Conservation (phyloP, 2,797 vertebrate genomes). For the Sardinella longiceps region DNA sequence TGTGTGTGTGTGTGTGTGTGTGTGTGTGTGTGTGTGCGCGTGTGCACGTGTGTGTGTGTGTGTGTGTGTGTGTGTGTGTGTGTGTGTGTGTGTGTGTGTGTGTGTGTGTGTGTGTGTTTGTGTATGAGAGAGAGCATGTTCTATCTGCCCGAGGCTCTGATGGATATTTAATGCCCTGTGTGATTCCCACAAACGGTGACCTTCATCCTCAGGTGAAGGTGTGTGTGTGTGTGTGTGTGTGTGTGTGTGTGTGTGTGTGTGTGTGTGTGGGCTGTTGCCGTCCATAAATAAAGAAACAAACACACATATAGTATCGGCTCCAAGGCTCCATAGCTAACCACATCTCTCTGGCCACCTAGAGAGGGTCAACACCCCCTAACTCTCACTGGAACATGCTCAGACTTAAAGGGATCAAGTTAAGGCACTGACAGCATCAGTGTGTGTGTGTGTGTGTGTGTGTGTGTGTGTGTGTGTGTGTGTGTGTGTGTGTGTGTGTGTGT, state of each 20-base stretch:
- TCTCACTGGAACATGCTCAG: background rate
- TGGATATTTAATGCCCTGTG: background rate
- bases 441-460: background rate
- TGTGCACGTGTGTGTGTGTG: background rate
- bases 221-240: too few relatives aligned
- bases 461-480: background rate
- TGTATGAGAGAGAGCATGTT: background rate
- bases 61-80: slow-evolving; percentile 4
- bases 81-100: slow-evolving; percentile 42
- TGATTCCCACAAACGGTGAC: slow-evolving; percentile 1
- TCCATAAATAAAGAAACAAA: background rate
- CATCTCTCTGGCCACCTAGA: background rate
- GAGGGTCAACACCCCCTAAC: background rate
- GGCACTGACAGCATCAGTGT: background rate
- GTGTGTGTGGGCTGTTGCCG: background rate
- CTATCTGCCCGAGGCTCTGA: background rate
- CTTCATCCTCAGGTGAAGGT: background rate
- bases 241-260: too few relatives aligned
- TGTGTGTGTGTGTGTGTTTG: too few relatives aligned
- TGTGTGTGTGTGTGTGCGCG: background rate
- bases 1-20: background rate
- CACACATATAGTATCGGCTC: slow-evolving; percentile 32
- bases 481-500: background rate
- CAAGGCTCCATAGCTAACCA: background rate
- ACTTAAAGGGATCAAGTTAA: background rate